phyloP scores from a whole-genome alignment of 2,113 vertebrate species.

The Coptodon bakossiorum region DNA sequence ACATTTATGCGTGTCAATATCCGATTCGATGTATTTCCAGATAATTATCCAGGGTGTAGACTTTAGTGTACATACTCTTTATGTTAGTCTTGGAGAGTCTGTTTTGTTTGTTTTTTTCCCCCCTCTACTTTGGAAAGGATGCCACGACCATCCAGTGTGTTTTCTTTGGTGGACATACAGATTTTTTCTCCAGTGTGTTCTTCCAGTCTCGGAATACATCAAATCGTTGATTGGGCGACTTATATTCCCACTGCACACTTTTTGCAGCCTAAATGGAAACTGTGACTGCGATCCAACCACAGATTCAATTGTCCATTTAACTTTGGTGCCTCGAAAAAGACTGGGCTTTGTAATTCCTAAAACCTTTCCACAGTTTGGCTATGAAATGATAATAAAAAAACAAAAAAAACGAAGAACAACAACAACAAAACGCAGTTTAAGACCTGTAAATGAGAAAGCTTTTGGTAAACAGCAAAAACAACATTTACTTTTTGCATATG shows the following conservation, averaged over 20 bases:
- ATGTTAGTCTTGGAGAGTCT: not conserved
- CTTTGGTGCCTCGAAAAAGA: not conserved
- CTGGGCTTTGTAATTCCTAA: not conserved
- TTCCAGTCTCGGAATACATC: not conserved
- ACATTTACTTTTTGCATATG: not conserved
- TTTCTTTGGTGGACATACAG: not conserved
- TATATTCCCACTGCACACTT: not conserved
- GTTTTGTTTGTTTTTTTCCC: not conserved
- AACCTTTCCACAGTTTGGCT: not conserved
- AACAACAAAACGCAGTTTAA: not conserved
- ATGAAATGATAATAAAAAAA: not conserved
- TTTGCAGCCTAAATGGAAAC: not conserved
- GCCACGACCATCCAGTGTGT: not conserved
- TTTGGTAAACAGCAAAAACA: not conserved
- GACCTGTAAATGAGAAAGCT: not conserved
- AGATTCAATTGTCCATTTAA: not conserved
- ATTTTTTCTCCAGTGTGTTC: not conserved
- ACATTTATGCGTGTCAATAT: not conserved
- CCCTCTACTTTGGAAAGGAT: not conserved
- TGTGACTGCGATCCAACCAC: not conserved
- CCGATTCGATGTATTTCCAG: not conserved
- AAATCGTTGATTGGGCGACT: not conserved
- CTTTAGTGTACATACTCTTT: not conserved
- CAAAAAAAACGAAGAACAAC: too few species aligned
- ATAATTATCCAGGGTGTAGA: not conserved